Conservation (phyloP, 2,888 invertebrate species). For the Embidobia sp. region DNA sequence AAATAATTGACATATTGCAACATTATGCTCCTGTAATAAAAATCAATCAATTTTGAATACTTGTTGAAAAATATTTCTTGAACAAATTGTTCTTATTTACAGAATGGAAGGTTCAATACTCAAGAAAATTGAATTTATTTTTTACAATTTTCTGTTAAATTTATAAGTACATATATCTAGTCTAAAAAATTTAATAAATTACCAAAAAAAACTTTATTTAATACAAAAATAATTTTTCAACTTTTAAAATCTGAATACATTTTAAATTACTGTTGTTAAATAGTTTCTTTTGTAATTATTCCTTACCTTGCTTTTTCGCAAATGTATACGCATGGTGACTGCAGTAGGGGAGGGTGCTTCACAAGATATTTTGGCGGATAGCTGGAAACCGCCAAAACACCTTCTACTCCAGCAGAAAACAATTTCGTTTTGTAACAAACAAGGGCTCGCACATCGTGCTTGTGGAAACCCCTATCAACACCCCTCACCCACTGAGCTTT, state of each 20-base stretch:
- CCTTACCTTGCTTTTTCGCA: conserved; percentile 82
- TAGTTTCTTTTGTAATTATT: background rate
- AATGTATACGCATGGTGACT: conserved; percentile 84
- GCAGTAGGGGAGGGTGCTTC: conserved; percentile 88
- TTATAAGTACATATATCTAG: too few relatives aligned
- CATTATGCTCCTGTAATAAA: conserved; percentile 53
- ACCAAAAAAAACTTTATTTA: too few relatives aligned
- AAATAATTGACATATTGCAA: conserved; percentile 84
- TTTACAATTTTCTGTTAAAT: too few relatives aligned
- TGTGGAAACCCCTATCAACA: conserved; percentile 90
- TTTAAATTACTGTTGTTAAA: too few relatives aligned
- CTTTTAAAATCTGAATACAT: too few relatives aligned
- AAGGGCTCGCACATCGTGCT: conserved; percentile 92
- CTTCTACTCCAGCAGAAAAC: conserved; percentile 91
- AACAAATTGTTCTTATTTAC: too few relatives aligned
- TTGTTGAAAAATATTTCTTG: too few relatives aligned
- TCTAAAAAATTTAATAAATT: too few relatives aligned
- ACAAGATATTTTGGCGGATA: conserved; percentile 86
- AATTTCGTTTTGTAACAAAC: conserved; percentile 85
- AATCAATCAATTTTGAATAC: background rate
- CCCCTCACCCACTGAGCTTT: conserved; percentile 92
- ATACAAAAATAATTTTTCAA: too few relatives aligned
- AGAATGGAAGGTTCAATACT: too few relatives aligned
- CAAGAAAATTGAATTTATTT: too few relatives aligned
- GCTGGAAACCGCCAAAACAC: conserved; percentile 88